phyloP scores from a whole-genome alignment of 2,888 invertebrate species.

The Hylaea fasciaria region DNA sequence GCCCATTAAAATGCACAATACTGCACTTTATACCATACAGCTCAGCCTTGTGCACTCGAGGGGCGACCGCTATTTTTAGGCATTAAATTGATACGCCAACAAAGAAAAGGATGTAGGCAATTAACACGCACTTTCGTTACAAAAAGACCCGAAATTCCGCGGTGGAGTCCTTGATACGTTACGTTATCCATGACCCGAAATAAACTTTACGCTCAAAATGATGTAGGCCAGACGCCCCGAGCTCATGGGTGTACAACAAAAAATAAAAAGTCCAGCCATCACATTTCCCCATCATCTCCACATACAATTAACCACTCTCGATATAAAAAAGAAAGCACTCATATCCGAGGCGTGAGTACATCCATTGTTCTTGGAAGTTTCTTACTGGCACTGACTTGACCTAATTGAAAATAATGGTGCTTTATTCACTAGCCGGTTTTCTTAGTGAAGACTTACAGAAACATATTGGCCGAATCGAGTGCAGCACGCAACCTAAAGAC shows the following conservation, averaged over 20 bases:
- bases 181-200: slow-evolving; percentile 54
- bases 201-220: slow-evolving; percentile 51
- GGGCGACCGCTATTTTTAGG: slow-evolving; percentile 79
- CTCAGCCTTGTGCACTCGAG: slow-evolving; percentile 60
- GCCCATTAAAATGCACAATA: slow-evolving; percentile 82
- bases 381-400: slow-evolving; percentile 77
- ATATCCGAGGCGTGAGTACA: slow-evolving; percentile 75
- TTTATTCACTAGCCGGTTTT: slow-evolving; percentile 73
- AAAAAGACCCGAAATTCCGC: slow-evolving; percentile 55
- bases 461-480: slow-evolving; percentile 62
- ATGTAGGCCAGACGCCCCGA: slow-evolving; percentile 61
- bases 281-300: slow-evolving; percentile 71
- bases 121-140: slow-evolving; percentile 77
- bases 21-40: slow-evolving; percentile 79
- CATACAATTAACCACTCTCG: slow-evolving; percentile 76
- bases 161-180: slow-evolving; percentile 52
- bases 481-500: slow-evolving; percentile 45
- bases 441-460: slow-evolving; percentile 70
- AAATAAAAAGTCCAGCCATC: slow-evolving; percentile 63
- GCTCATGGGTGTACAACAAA: slow-evolving; percentile 50
- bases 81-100: slow-evolving; percentile 80
- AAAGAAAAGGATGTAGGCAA: slow-evolving; percentile 82
- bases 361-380: slow-evolving; percentile 80
- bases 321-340: slow-evolving; percentile 78
- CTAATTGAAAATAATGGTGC: slow-evolving; percentile 83